Percentiles rank a stretch among this genome's conserved stretches.
phyloP scores from a whole-genome alignment of 2,797 vertebrate genomes.

The Melanogrammus aeglefinus region DNA sequence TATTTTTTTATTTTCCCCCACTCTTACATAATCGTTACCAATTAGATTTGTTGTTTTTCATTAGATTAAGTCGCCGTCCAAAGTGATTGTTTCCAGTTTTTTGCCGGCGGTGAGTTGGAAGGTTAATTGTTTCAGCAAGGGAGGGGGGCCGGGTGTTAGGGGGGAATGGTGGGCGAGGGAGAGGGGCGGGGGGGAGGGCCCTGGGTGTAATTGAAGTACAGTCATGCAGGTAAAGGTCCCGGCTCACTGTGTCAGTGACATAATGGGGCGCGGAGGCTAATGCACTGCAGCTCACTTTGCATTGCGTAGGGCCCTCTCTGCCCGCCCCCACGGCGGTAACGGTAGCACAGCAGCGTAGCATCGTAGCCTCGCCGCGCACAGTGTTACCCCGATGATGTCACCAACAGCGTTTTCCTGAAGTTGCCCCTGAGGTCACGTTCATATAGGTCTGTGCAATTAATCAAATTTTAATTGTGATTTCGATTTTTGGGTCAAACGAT shows the following conservation, averaged over 20 bases:
- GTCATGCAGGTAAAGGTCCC: slow-evolving; percentile 38
- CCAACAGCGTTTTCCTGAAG: too few species aligned
- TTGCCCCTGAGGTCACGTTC: too few species aligned
- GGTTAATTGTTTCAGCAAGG: slow-evolving; percentile 56
- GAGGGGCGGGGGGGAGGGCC: background rate
- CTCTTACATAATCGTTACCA: slow-evolving; percentile 25
- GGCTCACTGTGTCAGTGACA: slow-evolving; percentile 27
- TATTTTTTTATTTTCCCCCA: slow-evolving; percentile 24
- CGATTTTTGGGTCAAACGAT: too few species aligned
- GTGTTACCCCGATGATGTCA: too few species aligned
- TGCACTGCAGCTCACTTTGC: slow-evolving; percentile 22
- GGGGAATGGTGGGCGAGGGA: background rate
- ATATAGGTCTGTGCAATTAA: too few species aligned
- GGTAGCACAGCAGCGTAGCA: background rate
- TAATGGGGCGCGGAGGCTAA: slow-evolving; percentile 55
- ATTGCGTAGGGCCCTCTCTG: background rate
- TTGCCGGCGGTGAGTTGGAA: slow-evolving; percentile 35
- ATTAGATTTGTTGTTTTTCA: slow-evolving; percentile 49
- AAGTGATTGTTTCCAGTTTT: slow-evolving; percentile 30
- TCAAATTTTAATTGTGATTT: too few species aligned
- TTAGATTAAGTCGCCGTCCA: slow-evolving; percentile 41
- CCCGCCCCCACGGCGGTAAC: background rate
- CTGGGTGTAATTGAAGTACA: slow-evolving; percentile 41
- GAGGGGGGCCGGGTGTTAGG: slow-evolving; percentile 5
- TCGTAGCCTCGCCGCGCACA: background rate